Conservation (phyloP, 2,113 vertebrate genomes). For the Podiceps cristatus region DNA sequence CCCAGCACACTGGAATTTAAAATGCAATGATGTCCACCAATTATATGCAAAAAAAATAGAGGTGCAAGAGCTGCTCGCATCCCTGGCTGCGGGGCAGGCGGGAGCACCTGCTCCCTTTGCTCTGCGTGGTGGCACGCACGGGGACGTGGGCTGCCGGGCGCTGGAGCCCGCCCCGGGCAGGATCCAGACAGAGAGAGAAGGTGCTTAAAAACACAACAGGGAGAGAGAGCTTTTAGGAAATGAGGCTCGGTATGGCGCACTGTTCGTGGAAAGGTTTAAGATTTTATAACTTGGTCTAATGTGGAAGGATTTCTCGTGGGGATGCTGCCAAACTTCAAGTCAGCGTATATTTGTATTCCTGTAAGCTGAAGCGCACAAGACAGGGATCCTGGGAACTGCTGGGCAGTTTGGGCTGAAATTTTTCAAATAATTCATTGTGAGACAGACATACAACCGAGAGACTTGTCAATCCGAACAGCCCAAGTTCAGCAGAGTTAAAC, state of each 20-base stretch:
- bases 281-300: not conserved
- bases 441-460: not conserved
- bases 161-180: not conserved
- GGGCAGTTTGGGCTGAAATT: not conserved
- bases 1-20: not conserved
- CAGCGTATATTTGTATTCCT: not conserved
- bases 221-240: not conserved
- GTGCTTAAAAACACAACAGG: not conserved
- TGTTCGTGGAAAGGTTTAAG: not conserved
- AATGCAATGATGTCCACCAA: not conserved
- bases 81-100: not conserved
- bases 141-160: fast-evolving
- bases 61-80: not conserved
- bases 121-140: fast-evolving
- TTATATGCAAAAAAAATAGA: not conserved
- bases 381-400: not conserved
- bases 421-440: not conserved
- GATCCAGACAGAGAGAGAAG: not conserved
- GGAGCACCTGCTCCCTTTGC: not conserved
- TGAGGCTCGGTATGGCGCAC: not conserved
- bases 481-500: not conserved
- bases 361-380: no score
- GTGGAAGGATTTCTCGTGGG: not conserved
- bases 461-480: not conserved
- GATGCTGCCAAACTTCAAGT: not conserved